Percentiles rank a stretch among this genome's conserved stretches.
Evolutionary conservation across 2,113 vertebrate species (phyloP).

Genomic region (Macrotis lagotis): DNA sequence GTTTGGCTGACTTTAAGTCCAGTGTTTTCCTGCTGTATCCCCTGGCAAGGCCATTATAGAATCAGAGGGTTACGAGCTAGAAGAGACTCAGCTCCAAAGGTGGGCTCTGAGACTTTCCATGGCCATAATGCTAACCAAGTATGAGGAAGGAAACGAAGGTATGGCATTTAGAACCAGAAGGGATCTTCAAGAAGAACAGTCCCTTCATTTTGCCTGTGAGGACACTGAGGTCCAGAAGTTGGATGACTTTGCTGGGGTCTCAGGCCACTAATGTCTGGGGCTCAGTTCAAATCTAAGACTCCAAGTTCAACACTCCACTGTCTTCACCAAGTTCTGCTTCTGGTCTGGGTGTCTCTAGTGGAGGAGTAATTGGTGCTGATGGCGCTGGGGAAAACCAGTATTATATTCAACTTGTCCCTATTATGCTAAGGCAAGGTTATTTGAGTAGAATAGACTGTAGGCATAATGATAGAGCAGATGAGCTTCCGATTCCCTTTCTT

Average conservation of each 20-base stretch:
- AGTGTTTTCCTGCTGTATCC: too few species aligned
- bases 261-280: not conserved
- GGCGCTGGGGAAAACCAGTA: not conserved
- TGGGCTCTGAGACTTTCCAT: not conserved
- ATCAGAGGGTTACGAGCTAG: not conserved
- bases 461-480: not conserved
- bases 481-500: not conserved
- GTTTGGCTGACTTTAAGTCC: too few species aligned
- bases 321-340: not conserved
- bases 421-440: not conserved
- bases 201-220: not conserved
- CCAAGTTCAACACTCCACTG: too few species aligned
- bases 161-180: not conserved
- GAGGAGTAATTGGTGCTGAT: not conserved
- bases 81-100: not conserved
- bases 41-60: too few species aligned
- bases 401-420: not conserved
- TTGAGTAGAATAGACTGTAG: not conserved
- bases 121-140: not conserved
- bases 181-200: not conserved
- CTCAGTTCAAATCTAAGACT: not conserved
- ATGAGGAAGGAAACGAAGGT: not conserved
- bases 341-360: not conserved
- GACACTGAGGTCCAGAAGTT: not conserved
- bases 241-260: not conserved